Percentiles rank a stretch among this genome's conserved stretches.
These are phyloP conservation scores for Drosophila malerkotliana DNA, from an alignment of 1,140 invertebrate genomes.

Conservation along the genomic window DNA sequence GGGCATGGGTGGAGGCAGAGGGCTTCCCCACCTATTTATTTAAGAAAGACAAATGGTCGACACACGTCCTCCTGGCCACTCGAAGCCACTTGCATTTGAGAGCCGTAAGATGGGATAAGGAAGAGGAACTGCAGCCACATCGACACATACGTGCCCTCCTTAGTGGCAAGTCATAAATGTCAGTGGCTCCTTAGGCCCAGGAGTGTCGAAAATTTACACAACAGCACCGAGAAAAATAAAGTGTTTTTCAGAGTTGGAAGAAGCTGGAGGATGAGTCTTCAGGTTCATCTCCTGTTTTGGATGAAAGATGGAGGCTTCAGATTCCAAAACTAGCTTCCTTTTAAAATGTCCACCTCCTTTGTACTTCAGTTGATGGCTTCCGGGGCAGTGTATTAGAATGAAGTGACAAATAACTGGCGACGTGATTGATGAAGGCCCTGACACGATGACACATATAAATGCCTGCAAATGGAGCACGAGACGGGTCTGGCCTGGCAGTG, in stretches of 20 bases:
- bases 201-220: slow-evolving; percentile 1
- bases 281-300: too few relatives aligned
- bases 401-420: slow-evolving; percentile 79
- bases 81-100: slow-evolving; percentile 20
- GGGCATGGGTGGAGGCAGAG: neutral
- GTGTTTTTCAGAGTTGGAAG: too few relatives aligned
- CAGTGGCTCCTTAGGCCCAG: slow-evolving; percentile 39
- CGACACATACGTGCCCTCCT: slow-evolving; percentile 6
- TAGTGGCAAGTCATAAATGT: slow-evolving; percentile 71
- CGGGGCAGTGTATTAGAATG: slow-evolving; percentile 22
- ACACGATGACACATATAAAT: slow-evolving; percentile 80
- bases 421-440: slow-evolving; percentile 75
- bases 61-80: slow-evolving; percentile 9
- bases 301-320: too few relatives aligned
- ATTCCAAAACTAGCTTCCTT: too few relatives aligned
- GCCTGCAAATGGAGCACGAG: slow-evolving; percentile 73
- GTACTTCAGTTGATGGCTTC: too few relatives aligned
- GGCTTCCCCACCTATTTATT: neutral
- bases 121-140: slow-evolving; percentile 18
- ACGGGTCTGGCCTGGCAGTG: slow-evolving; percentile 49
- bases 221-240: slow-evolving; percentile 4
- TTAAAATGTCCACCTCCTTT: too few relatives aligned
- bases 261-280: too few relatives aligned
- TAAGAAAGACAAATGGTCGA: slow-evolving; percentile 63
- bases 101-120: neutral